These are phyloP conservation scores for Diabrotica virgifera DNA, from an alignment of 1,140 invertebrate genomes.

Conservation along the genomic window DNA sequence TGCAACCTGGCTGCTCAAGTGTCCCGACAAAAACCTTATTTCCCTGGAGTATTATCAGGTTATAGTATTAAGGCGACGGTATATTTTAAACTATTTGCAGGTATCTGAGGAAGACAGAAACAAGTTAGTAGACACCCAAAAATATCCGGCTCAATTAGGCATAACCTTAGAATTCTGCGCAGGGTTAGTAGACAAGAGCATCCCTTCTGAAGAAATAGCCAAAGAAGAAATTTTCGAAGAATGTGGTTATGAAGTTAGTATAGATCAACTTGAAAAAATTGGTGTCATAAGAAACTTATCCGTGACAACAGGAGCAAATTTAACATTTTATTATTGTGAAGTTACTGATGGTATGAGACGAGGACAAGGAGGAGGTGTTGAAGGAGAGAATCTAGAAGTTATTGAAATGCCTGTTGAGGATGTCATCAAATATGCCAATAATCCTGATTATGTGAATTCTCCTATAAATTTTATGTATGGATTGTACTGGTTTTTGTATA, in stretches of 20 bases:
- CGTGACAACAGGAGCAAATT: constrained; percentile 65
- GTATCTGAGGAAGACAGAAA: constrained; percentile 49
- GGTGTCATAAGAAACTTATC: constrained; percentile 72
- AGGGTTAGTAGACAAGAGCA: constrained; percentile 88
- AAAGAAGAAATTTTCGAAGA: constrained; percentile 88
- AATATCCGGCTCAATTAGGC: constrained; percentile 71
- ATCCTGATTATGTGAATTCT: constrained; percentile 58
- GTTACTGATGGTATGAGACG: constrained; percentile 87
- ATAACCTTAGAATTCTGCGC: constrained; percentile 91
- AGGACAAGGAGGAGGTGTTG: constrained; percentile 53
- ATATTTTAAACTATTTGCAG: background rate
- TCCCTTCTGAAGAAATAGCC: constrained; percentile 73
- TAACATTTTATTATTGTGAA: constrained; percentile 86
- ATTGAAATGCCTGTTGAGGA: constrained; percentile 81
- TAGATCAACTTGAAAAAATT: constrained; percentile 61
- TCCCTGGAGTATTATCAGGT: too few relatives aligned
- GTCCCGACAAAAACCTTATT: too few relatives aligned
- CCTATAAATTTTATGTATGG: constrained; percentile 81
- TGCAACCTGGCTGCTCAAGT: too few relatives aligned
- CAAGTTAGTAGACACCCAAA: constrained; percentile 61
- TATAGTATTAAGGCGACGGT: too few relatives aligned
- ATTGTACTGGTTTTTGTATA: constrained; percentile 76
- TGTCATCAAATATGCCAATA: constrained; percentile 64
- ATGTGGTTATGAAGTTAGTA: constrained; percentile 85
- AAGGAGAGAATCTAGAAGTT: constrained; percentile 65